Conservation (phyloP, 2,888 invertebrate species). For the Sycophila texana region DNA sequence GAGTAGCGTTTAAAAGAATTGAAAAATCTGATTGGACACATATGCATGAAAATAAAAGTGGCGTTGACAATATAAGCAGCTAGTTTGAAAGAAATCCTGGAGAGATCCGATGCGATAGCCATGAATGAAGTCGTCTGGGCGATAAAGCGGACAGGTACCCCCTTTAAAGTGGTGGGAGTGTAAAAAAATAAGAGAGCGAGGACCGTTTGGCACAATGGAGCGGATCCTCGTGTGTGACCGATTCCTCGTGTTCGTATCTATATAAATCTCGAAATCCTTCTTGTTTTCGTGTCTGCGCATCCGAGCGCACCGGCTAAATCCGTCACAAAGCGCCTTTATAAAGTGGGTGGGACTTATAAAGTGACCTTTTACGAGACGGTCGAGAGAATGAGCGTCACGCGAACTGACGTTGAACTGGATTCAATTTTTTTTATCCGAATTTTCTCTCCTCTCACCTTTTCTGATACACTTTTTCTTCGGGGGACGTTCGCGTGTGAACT, state of each 20-base stretch:
- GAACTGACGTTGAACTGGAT: conserved; percentile 57
- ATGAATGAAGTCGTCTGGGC: conserved; percentile 54
- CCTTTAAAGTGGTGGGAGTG: conserved; percentile 53
- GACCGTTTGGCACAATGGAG: conserved; percentile 45
- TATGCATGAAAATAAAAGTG: conserved; percentile 21
- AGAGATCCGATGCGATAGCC: conserved; percentile 40
- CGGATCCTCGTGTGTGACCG: conserved; percentile 46
- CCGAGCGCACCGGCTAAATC: conserved; percentile 69
- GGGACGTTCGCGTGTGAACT: conserved; percentile 41
- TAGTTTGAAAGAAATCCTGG: conserved; percentile 40
- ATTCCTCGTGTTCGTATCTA: conserved; percentile 44
- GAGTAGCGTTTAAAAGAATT: neutral
- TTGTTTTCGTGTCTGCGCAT: conserved; percentile 69
- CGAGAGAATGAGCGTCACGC: conserved; percentile 63
- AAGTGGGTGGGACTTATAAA: conserved; percentile 70
- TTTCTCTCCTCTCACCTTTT: conserved; percentile 38
- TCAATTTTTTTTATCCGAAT: conserved; percentile 57
- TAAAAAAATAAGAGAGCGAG: conserved; percentile 48
- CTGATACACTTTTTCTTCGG: conserved; percentile 5
- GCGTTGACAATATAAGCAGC: conserved; percentile 39
- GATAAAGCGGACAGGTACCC: conserved; percentile 56
- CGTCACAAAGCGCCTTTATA: conserved; percentile 66
- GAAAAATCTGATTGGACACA: conserved; percentile 48
- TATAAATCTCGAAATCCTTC: conserved; percentile 65
- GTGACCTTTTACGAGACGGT: conserved; percentile 68